Evolutionary conservation across 1,140 invertebrate genomes (phyloP), one percentile per base, ranked within the genome.

Genomic region (Macrocentrus cingulum): DNA sequence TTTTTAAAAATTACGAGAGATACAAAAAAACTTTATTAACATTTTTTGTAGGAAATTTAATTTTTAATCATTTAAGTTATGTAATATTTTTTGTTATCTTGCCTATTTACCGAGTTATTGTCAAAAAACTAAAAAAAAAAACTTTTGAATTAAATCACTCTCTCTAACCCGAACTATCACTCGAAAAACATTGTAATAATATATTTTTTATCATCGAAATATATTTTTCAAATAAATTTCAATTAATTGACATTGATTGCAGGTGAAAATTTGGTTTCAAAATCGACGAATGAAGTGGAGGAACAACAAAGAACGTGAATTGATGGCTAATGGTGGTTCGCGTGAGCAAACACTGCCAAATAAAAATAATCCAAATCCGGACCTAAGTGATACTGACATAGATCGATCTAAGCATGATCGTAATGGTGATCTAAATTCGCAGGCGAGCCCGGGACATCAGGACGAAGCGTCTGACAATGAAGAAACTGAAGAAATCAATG

Each of bases 241-340:
- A n/a, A 49, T 36, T 49, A 4, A 2, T 20, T 48, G 32, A 23
- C 50, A 9, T 57, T 64, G 73, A 67, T 84, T 82, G 11, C 82
- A 96, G 93, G 93, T 96, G 56, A 96, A 95, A 82, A 96, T 96
- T 59, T 96, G 93, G 94, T 96, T 96, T 76, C 93, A 97, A 85
- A 97, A 96, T 72, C 85, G 94, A 0, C 86, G 94, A 46, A 97
- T 96, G 93, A 97, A 97, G 76, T 97, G 94, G 94, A 83, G 96
- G 6, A 99, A 99, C 76, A 96, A 92, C 6, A 98, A 98, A 78
- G 96, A 99, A 75, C 82, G 95, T 13, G 95, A 98, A 78, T 82
- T 98, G 0, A 79, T 99, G 41, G 95, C 95, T 2, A 88, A 86
- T 15, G 95, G 95, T 0, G 95, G 95, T 2, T 94, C 91, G 6